Evolutionary conservation across 2,113 vertebrate species (phyloP), one percentile per base, ranked within the genome.

Genomic region (Tiliqua scincoides): DNA sequence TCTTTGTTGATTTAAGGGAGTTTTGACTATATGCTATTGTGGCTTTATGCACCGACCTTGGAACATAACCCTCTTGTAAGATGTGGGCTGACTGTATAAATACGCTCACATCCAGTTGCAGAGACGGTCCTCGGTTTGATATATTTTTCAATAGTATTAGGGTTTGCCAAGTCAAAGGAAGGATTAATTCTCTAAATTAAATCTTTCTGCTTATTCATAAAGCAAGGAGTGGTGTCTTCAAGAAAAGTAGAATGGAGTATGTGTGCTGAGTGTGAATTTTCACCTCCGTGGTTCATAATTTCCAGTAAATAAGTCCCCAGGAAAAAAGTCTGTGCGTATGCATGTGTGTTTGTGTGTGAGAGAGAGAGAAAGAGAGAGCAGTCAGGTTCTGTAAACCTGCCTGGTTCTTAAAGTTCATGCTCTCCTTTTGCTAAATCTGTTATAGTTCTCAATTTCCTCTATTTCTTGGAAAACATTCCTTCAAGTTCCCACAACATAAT

Each of bases 261-360:
- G 61, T 30, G 4, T 65, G 71, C 59, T 15, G 61, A 81, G 32
- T 9, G 79, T 65, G 11, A 0, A 15, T 18, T 17, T 86, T 62
- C 67, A 8, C 1, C 35, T 83, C 65, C 18, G 9, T 65, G 43
- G 5, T 52, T 67, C n/a, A 87, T 70, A 5, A 1, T 76, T 79
- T 77, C 27, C 0, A 0, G 1, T 0, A 17, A 40, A 7, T 4
- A 6, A 43, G 2, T 14, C 20, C 40, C 54, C 20, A 30, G 1
- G 11, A 87, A 88, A 57, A 63, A 81, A 30, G 23, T 80, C 18
- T 67, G n/a, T n/a, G n/a, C n/a, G n/a, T n/a, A n/a, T n/a, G n/a
- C n/a, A n/a, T n/a, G n/a, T n/a, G n/a, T n/a, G n/a, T n/a, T n/a
- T n/a, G n/a, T n/a, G n/a, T n/a, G n/a, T n/a, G 43, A 48, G 43